Percentiles rank a stretch among this genome's conserved stretches.
Evolutionary conservation across 2,888 invertebrate genomes (phyloP).

Genomic region (Caenorhabditis sp.): DNA sequence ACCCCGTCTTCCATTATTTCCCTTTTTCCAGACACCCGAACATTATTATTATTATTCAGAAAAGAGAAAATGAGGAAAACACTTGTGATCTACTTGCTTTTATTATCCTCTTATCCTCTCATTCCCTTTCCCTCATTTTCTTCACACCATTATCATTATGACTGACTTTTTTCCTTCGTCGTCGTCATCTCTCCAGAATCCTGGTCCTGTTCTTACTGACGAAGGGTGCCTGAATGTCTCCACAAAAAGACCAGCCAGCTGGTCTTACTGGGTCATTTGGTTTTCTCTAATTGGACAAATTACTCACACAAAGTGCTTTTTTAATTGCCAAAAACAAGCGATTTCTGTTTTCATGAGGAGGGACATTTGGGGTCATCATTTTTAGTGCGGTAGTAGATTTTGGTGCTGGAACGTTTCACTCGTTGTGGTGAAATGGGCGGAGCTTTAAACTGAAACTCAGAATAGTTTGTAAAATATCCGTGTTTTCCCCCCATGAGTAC

Average conservation of each 20-base stretch:
- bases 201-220: background rate
- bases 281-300: conserved; percentile 34
- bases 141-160: conserved; percentile 54
- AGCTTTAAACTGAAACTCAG: too few relatives aligned
- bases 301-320: conserved; percentile 18
- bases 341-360: background rate
- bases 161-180: conserved; percentile 9
- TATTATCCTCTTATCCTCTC: conserved; percentile 30
- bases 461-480: too few relatives aligned
- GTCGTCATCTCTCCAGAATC: conserved; percentile 10
- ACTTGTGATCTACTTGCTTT: conserved; percentile 47
- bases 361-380: background rate
- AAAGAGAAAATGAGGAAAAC: conserved; percentile 40
- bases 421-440: too few relatives aligned
- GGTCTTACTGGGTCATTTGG: conserved; percentile 49
- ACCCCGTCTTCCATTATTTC: conserved; percentile 25
- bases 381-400: too few relatives aligned
- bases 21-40: conserved; percentile 30
- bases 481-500: too few relatives aligned
- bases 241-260: conserved; percentile 39
- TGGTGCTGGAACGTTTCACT: too few relatives aligned
- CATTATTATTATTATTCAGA: conserved; percentile 14
- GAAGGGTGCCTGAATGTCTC: conserved; percentile 47
- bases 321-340: background rate
- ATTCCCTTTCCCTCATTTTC: conserved; percentile 26